Conservation (phyloP, 2,888 invertebrate species). For the Tridacna gigas region DNA sequence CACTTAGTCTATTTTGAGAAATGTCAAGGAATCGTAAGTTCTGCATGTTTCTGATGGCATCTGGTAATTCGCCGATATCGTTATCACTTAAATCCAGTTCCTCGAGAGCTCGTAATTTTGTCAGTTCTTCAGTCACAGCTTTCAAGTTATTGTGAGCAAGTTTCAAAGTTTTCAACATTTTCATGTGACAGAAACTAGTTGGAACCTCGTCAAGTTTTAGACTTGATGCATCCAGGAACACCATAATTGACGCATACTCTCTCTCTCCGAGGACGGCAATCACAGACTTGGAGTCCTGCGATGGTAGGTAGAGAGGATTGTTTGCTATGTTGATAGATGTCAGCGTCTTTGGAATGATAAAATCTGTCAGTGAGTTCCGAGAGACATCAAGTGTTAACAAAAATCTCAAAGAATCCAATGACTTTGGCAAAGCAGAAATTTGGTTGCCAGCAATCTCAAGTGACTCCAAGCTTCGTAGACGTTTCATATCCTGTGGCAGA, state of each 20-base stretch:
- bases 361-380: constrained; percentile 77
- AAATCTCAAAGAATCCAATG: constrained; percentile 75
- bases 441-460: constrained; percentile 72
- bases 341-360: constrained; percentile 76
- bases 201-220: constrained; percentile 79
- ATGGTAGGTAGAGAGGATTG: constrained; percentile 77
- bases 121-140: constrained; percentile 74
- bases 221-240: constrained; percentile 74
- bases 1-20: constrained; percentile 74
- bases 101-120: constrained; percentile 73
- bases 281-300: constrained; percentile 71
- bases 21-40: constrained; percentile 89
- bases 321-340: constrained; percentile 73
- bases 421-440: constrained; percentile 77
- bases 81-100: constrained; percentile 78
- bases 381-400: constrained; percentile 77
- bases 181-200: constrained; percentile 72
- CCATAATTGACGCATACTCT: constrained; percentile 75
- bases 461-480: constrained; percentile 72
- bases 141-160: constrained; percentile 77
- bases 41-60: constrained; percentile 68
- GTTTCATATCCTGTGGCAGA: constrained; percentile 74
- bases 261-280: constrained; percentile 74
- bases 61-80: constrained; percentile 67
- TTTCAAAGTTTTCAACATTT: constrained; percentile 73